phyloP scores from a whole-genome alignment of 2,797 vertebrate species.

The Siniperca scherzeri region DNA sequence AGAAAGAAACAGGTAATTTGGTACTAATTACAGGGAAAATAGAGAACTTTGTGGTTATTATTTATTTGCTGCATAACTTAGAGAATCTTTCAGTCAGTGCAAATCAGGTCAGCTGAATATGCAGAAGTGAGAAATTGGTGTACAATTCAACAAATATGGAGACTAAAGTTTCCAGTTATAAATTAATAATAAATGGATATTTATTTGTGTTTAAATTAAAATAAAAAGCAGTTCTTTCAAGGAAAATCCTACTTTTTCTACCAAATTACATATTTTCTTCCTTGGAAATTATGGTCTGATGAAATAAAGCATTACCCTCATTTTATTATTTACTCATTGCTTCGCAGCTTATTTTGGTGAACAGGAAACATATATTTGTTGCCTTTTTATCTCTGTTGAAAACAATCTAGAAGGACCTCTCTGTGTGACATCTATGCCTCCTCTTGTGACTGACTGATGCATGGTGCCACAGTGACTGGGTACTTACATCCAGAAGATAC shows the following conservation, averaged over 20 bases:
- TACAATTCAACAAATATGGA: not conserved
- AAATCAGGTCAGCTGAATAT: not conserved
- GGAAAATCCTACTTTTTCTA: not conserved
- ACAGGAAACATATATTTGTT: not conserved
- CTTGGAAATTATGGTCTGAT: not conserved
- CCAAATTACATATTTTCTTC: not conserved
- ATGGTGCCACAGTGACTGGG: not conserved
- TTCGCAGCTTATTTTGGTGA: not conserved
- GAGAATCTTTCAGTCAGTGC: not conserved
- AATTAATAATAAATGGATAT: not conserved
- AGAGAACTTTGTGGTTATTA: not conserved
- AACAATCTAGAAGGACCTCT: not conserved
- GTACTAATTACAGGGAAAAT: not conserved
- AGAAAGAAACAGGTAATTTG: not conserved
- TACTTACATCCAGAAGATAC: constrained; percentile 96
- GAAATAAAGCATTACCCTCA: not conserved
- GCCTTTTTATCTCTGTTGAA: not conserved
- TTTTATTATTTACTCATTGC: not conserved
- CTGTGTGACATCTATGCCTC: not conserved
- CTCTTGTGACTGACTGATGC: not conserved
- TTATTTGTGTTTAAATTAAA: not conserved
- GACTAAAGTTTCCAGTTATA: not conserved
- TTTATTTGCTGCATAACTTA: not conserved
- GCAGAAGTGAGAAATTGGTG: not conserved
- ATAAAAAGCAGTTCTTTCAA: not conserved